These are phyloP conservation scores for Gracilinanus agilis DNA, from an alignment of 2,113 vertebrate genomes.

Conservation along the genomic window DNA sequence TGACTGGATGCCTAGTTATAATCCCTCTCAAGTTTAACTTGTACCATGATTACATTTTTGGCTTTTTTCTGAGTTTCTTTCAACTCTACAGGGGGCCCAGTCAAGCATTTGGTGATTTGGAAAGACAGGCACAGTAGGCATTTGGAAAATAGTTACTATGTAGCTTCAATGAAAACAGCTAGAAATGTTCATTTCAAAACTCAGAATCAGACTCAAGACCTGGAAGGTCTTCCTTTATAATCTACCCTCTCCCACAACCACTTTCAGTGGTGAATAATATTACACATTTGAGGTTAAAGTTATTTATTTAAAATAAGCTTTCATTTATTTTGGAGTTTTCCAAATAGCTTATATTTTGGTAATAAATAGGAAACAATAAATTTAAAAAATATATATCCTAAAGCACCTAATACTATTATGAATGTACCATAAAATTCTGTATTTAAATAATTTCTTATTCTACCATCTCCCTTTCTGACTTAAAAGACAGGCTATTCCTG, in stretches of 20 bases:
- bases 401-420: slow-evolving; percentile 4
- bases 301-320: slow-evolving; percentile 47
- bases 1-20: not conserved
- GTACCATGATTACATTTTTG: not conserved
- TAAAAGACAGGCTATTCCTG: slow-evolving; percentile 38
- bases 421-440: slow-evolving; percentile 8
- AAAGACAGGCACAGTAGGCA: not conserved
- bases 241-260: not conserved
- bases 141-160: not conserved
- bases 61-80: not conserved
- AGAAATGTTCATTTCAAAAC: not conserved
- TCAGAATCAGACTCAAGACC: not conserved
- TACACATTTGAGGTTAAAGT: slow-evolving; percentile 9
- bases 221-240: not conserved
- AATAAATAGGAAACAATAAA: not conserved
- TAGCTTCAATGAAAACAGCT: not conserved
- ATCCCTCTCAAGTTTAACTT: not conserved
- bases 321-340: slow-evolving; percentile 16
- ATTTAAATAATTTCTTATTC: slow-evolving; percentile 19
- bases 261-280: slow-evolving; percentile 24
- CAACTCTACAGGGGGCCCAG: not conserved
- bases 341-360: slow-evolving; percentile 48
- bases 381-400: slow-evolving; percentile 34
- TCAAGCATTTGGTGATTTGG: not conserved
- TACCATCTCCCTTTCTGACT: slow-evolving; percentile 45